Evolutionary conservation across 2,113 vertebrate genomes (phyloP).

Genomic region (Strigops habroptila): DNA sequence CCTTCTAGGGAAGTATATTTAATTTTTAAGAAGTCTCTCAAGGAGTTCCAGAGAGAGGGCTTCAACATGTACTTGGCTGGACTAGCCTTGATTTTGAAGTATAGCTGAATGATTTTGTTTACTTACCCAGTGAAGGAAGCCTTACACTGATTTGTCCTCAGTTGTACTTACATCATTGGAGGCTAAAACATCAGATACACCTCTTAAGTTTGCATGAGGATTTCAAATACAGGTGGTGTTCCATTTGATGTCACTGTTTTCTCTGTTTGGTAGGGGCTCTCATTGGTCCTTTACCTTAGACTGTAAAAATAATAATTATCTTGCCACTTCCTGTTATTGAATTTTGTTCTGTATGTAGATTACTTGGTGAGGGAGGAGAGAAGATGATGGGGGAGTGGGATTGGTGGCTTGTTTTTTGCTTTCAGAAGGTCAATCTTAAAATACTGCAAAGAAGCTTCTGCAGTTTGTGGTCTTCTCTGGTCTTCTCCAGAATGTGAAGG

Average conservation of each 20-base stretch:
- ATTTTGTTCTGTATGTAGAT: not conserved
- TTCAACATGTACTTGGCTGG: not conserved
- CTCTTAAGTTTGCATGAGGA: not conserved
- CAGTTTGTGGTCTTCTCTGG: not conserved
- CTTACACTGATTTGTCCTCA: not conserved
- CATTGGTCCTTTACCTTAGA: not conserved
- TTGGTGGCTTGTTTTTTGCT: not conserved
- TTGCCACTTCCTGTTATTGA: not conserved
- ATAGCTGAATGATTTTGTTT: not conserved
- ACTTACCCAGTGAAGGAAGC: not conserved
- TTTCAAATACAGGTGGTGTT: conserved; percentile 16
- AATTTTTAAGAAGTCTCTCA: conserved; percentile 29
- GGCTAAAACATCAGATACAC: not conserved
- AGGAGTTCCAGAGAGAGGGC: not conserved
- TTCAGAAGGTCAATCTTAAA: not conserved
- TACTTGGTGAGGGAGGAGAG: not conserved
- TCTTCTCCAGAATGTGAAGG: not conserved
- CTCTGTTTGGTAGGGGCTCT: not conserved
- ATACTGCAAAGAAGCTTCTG: not conserved
- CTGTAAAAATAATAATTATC: not conserved
- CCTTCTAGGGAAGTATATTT: not conserved
- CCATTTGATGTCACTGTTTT: not conserved
- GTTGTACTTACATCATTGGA: not conserved
- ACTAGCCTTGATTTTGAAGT: not conserved
- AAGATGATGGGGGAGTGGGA: not conserved